phyloP scores from a whole-genome alignment of 2,113 vertebrate species.

The Neolamprologus modestus region DNA sequence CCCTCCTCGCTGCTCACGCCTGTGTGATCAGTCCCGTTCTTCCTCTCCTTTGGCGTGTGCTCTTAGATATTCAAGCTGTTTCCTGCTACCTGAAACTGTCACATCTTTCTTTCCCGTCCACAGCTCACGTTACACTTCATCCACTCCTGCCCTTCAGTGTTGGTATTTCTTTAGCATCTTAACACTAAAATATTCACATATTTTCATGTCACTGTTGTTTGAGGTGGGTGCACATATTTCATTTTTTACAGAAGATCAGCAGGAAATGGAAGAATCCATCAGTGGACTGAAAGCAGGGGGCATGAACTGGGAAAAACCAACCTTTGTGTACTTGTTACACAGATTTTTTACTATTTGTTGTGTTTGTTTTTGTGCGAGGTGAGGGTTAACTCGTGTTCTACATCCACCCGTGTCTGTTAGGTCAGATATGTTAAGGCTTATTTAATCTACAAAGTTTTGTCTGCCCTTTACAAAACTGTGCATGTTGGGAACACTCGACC shows the following conservation, averaged over 20 bases:
- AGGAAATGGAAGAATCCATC: neutral
- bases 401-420: neutral
- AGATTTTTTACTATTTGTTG: neutral
- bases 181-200: neutral
- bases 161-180: neutral
- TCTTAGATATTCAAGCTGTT: neutral
- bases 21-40: rapidly evolving
- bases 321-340: neutral
- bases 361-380: neutral
- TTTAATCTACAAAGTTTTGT: neutral
- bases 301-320: rapidly evolving
- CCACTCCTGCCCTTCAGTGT: rapidly evolving
- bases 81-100: neutral
- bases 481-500: neutral
- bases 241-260: neutral
- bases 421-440: neutral
- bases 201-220: neutral
- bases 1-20: rapidly evolving
- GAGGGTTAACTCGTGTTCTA: rapidly evolving
- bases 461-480: neutral
- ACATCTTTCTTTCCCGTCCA: neutral
- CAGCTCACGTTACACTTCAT: neutral
- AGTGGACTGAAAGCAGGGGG: neutral
- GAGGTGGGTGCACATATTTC: neutral
- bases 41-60: neutral